These are phyloP conservation scores for Ephialtes manifestator DNA, from an alignment of 2,888 invertebrate genomes.

Conservation along the genomic window DNA sequence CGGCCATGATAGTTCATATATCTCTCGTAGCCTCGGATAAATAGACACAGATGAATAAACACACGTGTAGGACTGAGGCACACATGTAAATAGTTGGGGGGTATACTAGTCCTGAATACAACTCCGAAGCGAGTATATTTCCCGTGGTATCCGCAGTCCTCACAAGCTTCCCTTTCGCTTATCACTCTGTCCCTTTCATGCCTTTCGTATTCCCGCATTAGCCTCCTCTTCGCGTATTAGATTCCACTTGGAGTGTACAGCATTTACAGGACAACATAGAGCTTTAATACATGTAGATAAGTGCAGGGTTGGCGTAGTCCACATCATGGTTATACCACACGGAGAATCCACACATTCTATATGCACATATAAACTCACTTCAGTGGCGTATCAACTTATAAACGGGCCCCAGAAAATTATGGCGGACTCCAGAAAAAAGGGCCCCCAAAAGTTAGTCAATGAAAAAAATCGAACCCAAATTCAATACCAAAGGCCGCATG, in stretches of 20 bases:
- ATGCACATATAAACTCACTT: conserved; percentile 1
- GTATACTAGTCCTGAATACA: not conserved
- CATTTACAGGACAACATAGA: conserved; percentile 32
- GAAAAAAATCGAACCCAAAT: no score
- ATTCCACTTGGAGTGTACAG: conserved; percentile 41
- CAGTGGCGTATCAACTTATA: no score
- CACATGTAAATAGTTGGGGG: conserved; percentile 21
- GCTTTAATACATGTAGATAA: conserved; percentile 28
- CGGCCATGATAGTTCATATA: not conserved
- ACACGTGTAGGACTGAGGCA: not conserved
- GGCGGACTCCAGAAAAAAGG: no score
- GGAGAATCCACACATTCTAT: not conserved
- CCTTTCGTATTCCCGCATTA: conserved; percentile 9
- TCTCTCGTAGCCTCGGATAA: not conserved
- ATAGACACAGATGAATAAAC: conserved; percentile 17
- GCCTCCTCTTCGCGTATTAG: conserved; percentile 33
- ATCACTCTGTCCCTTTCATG: conserved; percentile 16
- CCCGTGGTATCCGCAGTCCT: not conserved
- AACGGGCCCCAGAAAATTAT: no score
- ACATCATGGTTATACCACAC: not conserved
- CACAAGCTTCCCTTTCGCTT: conserved; percentile 12
- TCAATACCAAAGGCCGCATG: no score
- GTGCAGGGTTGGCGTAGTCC: not conserved
- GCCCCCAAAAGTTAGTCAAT: no score
- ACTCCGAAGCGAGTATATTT: conserved; percentile 7